A percentile compares a stretch with the other conserved stretches of the same genome.
These are phyloP conservation scores for Alloplasta piceator DNA, from an alignment of 2,888 invertebrate species.

Conservation along the genomic window DNA sequence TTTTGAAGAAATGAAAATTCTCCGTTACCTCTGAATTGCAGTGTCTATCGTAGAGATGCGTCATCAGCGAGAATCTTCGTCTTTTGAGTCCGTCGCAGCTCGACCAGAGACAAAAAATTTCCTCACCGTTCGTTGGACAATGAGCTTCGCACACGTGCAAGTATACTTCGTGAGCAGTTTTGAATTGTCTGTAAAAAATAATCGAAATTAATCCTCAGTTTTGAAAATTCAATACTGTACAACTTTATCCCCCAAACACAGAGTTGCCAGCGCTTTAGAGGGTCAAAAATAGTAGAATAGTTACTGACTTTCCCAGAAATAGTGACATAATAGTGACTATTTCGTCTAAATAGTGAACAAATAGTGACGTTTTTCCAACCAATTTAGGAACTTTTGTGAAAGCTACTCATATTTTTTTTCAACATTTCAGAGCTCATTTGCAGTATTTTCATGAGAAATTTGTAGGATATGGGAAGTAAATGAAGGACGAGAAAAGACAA, in stretches of 20 bases:
- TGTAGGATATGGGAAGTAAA: too few relatives aligned
- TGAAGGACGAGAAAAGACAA: too few relatives aligned
- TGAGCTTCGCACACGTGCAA: conserved; percentile 94
- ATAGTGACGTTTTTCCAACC: too few relatives aligned
- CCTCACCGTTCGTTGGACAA: conserved; percentile 89
- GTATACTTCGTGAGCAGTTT: conserved; percentile 91
- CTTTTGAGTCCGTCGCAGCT: conserved; percentile 95
- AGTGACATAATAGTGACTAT: too few relatives aligned
- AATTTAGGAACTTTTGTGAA: too few relatives aligned
- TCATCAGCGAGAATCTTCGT: conserved; percentile 97
- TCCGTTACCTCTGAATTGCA: conserved; percentile 90
- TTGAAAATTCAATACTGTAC: conserved; percentile 82
- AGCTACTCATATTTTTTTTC: too few relatives aligned
- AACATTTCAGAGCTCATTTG: too few relatives aligned
- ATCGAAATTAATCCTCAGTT: conserved; percentile 45
- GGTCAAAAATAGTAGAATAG: too few relatives aligned
- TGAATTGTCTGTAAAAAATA: conserved; percentile 86
- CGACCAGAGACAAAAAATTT: conserved; percentile 95
- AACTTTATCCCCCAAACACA: conserved; percentile 77
- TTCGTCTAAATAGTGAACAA: too few relatives aligned
- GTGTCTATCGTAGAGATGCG: conserved; percentile 98
- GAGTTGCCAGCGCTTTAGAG: too few relatives aligned
- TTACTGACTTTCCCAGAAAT: too few relatives aligned
- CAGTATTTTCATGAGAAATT: too few relatives aligned
- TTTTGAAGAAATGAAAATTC: conserved; percentile 66